Evolutionary conservation across 2,888 invertebrate species (phyloP), one percentile per base, ranked within the genome.

Genomic region (Erebia aethiops): DNA sequence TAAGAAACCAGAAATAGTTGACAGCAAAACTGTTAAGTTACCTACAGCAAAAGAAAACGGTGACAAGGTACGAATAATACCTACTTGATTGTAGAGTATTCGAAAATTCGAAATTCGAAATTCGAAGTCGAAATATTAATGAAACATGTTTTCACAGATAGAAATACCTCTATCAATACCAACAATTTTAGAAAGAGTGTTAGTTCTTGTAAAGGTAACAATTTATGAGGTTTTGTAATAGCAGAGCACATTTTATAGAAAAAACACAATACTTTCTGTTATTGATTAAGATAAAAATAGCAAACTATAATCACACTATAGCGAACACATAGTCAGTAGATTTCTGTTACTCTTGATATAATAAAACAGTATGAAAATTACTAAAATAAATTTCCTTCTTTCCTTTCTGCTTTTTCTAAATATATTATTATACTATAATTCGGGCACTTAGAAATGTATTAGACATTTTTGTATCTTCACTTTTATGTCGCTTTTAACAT

Each of bases 1-100:
- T 82, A 92, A 92, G 83, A 93, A 90, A 85, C 91, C 92, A 49
- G 93, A 93, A 84, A 83, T 93, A 58, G 84, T 93, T 73, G 92
- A 92, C 73, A 90, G 91, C 64, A 88, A 89, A 81, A 92, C 92
- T 73, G 78, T 93, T 81, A 92, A 92, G 80, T 85, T 89, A 79
- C 92, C 91, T 73, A 80, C 86, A 71, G 81, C 87, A 72, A 92
- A 90, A 82, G 85, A 81, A 71, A 86, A 86, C 76, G 84, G 71
- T 26, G 71, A 70, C 52, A 68, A 69, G 66, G 62, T 75, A 71
- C 57, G 69, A 64, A 43, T 16, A 61, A 60, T 65, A 67, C 35
- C 60, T 26, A 69, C 70, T 57, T 2, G 1, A 49, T n/a, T 49
- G 11, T 8, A 62, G 10, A 14, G 5, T 13, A 21, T 46, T 21